phyloP scores from a whole-genome alignment of 2,888 invertebrate genomes.

The Pyralis farinalis region DNA sequence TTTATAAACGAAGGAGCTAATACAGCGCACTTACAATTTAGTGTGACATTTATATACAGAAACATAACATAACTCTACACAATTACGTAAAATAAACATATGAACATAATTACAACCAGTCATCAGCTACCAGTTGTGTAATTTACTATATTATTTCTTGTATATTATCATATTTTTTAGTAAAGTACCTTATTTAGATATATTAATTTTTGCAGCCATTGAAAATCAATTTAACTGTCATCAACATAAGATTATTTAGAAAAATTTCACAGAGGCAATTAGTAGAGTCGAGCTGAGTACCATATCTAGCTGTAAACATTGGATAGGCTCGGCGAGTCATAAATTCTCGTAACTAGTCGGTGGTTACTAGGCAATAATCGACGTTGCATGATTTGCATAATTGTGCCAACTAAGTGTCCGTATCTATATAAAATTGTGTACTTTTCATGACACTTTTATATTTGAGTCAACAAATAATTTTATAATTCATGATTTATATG shows the following conservation, averaged over 20 bases:
- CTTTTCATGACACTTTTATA: constrained; percentile 65
- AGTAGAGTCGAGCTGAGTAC: constrained; percentile 18
- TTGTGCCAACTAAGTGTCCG: constrained; percentile 68
- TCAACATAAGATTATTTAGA: constrained; percentile 1
- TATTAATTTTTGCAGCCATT: not conserved
- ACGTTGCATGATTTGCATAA: constrained; percentile 71
- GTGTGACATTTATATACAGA: too few species aligned
- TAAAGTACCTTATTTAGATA: not conserved
- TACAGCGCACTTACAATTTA: too few species aligned
- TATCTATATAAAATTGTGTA: constrained; percentile 76
- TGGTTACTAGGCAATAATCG: constrained; percentile 72
- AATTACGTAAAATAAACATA: too few species aligned
- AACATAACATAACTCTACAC: too few species aligned
- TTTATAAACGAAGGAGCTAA: too few species aligned
- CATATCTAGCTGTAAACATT: constrained; percentile 7
- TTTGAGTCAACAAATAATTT: too few species aligned
- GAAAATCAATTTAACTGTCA: constrained; percentile 5
- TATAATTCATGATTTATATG: too few species aligned
- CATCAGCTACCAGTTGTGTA: too few species aligned
- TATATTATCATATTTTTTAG: not conserved
- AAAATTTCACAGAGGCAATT: constrained; percentile 27
- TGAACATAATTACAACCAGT: too few species aligned
- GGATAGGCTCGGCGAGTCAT: constrained; percentile 41
- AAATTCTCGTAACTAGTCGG: constrained; percentile 66
- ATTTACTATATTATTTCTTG: not conserved